Evolutionary conservation across 2,797 vertebrate species (phyloP).

Genomic region (Acanthurus lineatus): DNA sequence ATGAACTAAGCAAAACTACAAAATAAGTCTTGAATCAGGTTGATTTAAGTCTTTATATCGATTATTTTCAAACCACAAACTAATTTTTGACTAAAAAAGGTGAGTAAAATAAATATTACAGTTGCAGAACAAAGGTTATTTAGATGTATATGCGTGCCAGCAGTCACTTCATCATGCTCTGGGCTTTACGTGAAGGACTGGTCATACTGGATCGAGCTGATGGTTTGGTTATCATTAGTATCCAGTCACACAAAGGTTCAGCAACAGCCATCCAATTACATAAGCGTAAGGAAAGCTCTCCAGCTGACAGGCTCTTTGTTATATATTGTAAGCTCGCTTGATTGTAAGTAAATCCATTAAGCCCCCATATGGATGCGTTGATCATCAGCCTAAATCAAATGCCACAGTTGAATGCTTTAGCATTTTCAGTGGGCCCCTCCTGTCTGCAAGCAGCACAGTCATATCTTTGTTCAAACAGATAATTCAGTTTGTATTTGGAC

Average conservation of each 20-base stretch:
- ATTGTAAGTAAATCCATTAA: conserved; percentile 71
- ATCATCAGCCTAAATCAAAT: conserved; percentile 60
- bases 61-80: no score
- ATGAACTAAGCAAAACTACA: background rate
- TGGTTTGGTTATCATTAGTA: conserved; percentile 63
- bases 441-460: conserved; percentile 39
- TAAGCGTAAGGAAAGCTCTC: conserved; percentile 57
- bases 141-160: background rate
- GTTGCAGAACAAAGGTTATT: no score
- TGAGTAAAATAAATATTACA: no score
- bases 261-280: conserved; percentile 63
- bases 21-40: background rate
- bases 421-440: conserved; percentile 34
- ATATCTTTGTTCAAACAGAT: conserved; percentile 54
- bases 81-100: no score
- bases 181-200: conserved; percentile 50
- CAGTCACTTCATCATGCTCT: conserved; percentile 37
- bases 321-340: conserved; percentile 45
- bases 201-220: conserved; percentile 58
- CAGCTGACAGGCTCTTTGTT: conserved; percentile 68
- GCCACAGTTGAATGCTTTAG: conserved; percentile 57
- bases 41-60: no score
- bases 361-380: conserved; percentile 57
- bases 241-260: conserved; percentile 55
- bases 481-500: conserved; percentile 11